These are phyloP conservation scores for Gyps fulvus DNA, from an alignment of 2,113 vertebrate genomes.

Conservation along the genomic window DNA sequence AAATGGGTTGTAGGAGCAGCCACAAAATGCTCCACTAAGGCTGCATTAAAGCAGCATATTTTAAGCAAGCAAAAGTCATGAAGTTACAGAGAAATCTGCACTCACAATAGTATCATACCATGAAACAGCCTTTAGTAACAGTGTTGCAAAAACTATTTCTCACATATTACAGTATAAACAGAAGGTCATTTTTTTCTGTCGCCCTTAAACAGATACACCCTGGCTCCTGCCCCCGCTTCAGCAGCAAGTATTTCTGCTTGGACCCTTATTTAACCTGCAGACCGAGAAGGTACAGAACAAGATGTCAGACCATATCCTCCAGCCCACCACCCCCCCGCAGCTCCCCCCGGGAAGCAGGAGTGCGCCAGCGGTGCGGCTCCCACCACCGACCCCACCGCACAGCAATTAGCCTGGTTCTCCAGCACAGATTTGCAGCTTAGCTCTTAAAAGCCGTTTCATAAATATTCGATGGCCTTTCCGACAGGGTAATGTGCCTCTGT, in stretches of 20 bases:
- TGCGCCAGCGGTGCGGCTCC: not conserved
- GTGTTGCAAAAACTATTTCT: not conserved
- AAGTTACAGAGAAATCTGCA: not conserved
- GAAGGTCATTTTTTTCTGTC: not conserved
- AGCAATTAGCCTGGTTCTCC: not conserved
- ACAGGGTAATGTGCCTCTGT: slow-evolving; percentile 62
- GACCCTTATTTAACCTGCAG: not conserved
- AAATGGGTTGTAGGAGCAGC: not conserved
- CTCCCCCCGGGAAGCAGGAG: not conserved
- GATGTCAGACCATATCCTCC: too few relatives aligned
- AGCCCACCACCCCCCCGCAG: too few relatives aligned
- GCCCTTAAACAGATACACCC: not conserved
- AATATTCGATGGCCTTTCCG: slow-evolving; percentile 72
- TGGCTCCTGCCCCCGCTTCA: not conserved
- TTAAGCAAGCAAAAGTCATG: not conserved
- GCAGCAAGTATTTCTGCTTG: not conserved
- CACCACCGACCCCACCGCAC: not conserved
- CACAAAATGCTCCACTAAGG: not conserved
- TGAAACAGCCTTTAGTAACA: not conserved
- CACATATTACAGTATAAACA: not conserved
- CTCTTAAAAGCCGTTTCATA: slow-evolving; percentile 66
- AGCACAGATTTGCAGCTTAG: not conserved
- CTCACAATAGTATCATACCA: not conserved
- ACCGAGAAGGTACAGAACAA: not conserved
- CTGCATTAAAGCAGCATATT: not conserved